Evolutionary conservation across 2,113 vertebrate genomes (phyloP).

Genomic region (Bungarus multicinctus): DNA sequence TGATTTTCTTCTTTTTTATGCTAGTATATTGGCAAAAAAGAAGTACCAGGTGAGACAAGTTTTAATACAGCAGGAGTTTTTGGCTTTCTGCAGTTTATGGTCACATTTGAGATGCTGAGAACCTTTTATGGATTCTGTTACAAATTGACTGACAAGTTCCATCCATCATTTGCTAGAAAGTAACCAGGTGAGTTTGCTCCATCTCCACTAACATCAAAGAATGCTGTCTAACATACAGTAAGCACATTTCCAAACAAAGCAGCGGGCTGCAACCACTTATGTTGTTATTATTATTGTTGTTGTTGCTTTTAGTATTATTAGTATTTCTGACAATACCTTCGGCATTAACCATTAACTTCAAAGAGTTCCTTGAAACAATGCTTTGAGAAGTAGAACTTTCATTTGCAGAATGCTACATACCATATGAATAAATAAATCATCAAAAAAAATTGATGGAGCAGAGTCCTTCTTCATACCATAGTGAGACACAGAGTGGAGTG

Average conservation of each 20-base stretch:
- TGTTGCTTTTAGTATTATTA: background rate
- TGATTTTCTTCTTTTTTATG: background rate
- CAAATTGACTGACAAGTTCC: background rate
- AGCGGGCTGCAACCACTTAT: background rate
- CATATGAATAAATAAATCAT: background rate
- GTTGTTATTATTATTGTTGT: no score
- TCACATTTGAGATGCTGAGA: background rate
- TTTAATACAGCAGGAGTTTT: background rate
- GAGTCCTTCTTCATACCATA: background rate
- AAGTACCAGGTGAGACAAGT: background rate
- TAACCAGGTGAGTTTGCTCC: background rate
- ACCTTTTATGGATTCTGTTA: background rate
- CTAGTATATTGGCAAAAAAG: background rate
- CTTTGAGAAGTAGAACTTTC: background rate
- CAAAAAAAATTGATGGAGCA: background rate
- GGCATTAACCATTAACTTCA: background rate
- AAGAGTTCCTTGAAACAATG: background rate
- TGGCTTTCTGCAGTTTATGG: background rate
- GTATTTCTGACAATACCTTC: background rate
- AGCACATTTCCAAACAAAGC: background rate
- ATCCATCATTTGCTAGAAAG: background rate
- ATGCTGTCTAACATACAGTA: background rate
- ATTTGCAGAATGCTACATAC: background rate
- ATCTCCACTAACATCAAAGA: background rate
- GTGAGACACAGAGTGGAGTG: background rate